Evolutionary conservation across 2,113 vertebrate genomes (phyloP).

Genomic region (Malurus elegans): DNA sequence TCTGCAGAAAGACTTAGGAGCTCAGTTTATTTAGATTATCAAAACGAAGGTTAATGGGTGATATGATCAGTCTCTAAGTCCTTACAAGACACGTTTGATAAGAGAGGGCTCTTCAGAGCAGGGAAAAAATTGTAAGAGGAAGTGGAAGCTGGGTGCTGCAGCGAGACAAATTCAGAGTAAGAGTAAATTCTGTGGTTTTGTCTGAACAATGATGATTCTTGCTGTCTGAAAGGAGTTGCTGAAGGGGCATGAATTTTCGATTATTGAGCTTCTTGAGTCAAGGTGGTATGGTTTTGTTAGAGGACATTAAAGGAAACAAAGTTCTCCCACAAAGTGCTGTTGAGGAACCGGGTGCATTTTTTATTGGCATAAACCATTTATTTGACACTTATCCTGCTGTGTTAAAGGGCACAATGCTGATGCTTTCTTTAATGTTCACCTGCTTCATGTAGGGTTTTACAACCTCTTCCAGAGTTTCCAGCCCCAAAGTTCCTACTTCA

Average conservation of each 20-base stretch:
- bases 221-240: background rate
- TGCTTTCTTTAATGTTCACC: background rate
- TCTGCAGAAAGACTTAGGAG: background rate
- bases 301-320: background rate
- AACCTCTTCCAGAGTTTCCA: background rate
- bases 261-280: background rate
- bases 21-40: slow-evolving; percentile 24
- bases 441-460: background rate
- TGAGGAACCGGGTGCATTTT: background rate
- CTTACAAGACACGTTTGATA: background rate
- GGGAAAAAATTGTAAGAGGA: background rate
- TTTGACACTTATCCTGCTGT: background rate
- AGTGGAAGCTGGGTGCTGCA: background rate
- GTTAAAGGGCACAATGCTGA: background rate
- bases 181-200: background rate
- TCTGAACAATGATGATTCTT: background rate
- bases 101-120: background rate
- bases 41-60: slow-evolving; percentile 22
- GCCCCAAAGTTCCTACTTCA: background rate
- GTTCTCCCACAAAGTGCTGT: background rate
- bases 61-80: background rate
- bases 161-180: background rate
- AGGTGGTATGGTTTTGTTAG: background rate
- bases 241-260: background rate
- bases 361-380: background rate